Evolutionary conservation across 2,888 invertebrate species (phyloP), one percentile per base, ranked within the genome.

Genomic region (Sesia apiformis): DNA sequence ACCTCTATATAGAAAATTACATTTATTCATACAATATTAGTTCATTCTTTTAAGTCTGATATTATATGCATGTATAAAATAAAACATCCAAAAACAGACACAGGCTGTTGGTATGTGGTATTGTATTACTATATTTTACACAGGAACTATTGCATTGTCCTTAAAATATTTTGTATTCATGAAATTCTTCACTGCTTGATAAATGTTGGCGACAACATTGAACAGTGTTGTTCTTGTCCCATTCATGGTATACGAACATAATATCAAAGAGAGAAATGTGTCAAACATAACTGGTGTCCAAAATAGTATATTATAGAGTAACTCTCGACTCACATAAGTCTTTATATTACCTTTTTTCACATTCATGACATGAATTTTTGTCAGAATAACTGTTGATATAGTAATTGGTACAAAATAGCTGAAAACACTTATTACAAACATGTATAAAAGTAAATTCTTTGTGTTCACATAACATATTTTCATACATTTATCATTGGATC

Each of bases 261-360:
- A 58, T 52, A 84, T 66, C 6, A 87, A 60, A 1, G 88, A 84
- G 4, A 90, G 56, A 64, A 86, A 80, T 41, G 83, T 83, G 58
- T 90, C 87, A 64, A 90, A 81, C 79, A 88, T 82, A 0, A 85
- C 81, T 0, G 89, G 89, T 23, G 81, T 83, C 90, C 90, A 90
- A 63, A 90, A 86, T 7, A 89, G 62, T 50, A 89, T 67, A 56
- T 84, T 89, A 53, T 84, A 89, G 7, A 89, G 57, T n/a, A 87
- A 57, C 59, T 88, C 86, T 53, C 84, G 69, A 8, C 74, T 81
- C 1, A 85, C 78, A 74, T 77, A 81, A 1, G 72, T 78, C 57
- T 85, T 85, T 6, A 75, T 59, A 60, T 74, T 74, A 1, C 72
- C 57, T 56, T 71, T 78, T 57, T 80, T 81, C 0, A 81, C 60